A percentile compares a stretch with the other conserved stretches of the same genome.
Conservation (phyloP, 2,113 vertebrate species). For the mouse (Mus musculus) region GRCm39 chr14:14458001-14458500, state of each 20-base stretch:
- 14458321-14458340: background rate
- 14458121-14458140: background rate
- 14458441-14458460: background rate
- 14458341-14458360: background rate
- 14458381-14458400: background rate
- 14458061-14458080: background rate
- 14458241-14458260: background rate
- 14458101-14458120: background rate
- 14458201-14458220: background rate
- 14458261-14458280: background rate
- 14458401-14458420: background rate
- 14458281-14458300: background rate
- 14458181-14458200: no score
- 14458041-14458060: background rate
- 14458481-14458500: background rate
- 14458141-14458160: background rate
- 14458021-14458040: fast-evolving
- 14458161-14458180: background rate
- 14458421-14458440: background rate
- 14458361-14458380: no score
- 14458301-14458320: no score
- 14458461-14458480: background rate
- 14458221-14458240: no score
- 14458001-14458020: background rate
- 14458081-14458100: no score